These are phyloP conservation scores for Ditula angustiorana DNA, from an alignment of 2,888 invertebrate species.

Conservation along the genomic window DNA sequence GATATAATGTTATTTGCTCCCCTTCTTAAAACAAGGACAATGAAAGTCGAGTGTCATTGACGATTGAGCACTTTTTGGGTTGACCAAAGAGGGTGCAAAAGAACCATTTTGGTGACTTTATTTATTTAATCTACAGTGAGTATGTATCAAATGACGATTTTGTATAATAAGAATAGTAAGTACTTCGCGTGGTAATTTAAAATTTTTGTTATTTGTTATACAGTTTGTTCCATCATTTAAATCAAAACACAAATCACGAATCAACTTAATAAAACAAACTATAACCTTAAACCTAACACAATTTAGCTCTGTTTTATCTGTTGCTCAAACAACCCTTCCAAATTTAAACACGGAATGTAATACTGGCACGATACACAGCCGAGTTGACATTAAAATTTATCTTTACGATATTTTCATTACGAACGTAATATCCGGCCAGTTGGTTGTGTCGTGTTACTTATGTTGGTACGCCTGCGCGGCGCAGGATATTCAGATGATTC, in stretches of 20 bases:
- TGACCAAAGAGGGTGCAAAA: too few relatives aligned
- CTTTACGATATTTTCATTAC: slow-evolving; percentile 52
- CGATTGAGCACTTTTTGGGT: slow-evolving; percentile 8
- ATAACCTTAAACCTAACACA: slow-evolving; percentile 9
- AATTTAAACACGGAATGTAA: slow-evolving; percentile 6
- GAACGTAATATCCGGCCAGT: slow-evolving; percentile 44
- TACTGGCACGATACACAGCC: slow-evolving; percentile 36
- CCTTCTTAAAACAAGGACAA: slow-evolving; percentile 19
- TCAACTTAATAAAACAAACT: slow-evolving; percentile 1
- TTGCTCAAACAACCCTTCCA: slow-evolving; percentile 11
- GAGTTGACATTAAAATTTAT: slow-evolving; percentile 48
- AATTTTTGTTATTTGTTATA: too few relatives aligned
- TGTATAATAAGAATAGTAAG: too few relatives aligned
- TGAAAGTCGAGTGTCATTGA: slow-evolving; percentile 12
- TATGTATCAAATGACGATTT: too few relatives aligned
- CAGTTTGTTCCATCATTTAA: neutral
- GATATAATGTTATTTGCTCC: slow-evolving; percentile 17
- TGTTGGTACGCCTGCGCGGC: slow-evolving; percentile 40
- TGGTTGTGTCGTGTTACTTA: neutral
- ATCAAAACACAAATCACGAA: slow-evolving; percentile 9
- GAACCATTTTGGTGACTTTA: too few relatives aligned
- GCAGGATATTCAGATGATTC: slow-evolving; percentile 61
- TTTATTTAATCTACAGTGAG: too few relatives aligned
- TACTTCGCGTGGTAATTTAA: too few relatives aligned
- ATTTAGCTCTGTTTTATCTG: slow-evolving; percentile 4